Conservation (phyloP, 1,140 invertebrate genomes). For the Elysia chlorotica region DNA sequence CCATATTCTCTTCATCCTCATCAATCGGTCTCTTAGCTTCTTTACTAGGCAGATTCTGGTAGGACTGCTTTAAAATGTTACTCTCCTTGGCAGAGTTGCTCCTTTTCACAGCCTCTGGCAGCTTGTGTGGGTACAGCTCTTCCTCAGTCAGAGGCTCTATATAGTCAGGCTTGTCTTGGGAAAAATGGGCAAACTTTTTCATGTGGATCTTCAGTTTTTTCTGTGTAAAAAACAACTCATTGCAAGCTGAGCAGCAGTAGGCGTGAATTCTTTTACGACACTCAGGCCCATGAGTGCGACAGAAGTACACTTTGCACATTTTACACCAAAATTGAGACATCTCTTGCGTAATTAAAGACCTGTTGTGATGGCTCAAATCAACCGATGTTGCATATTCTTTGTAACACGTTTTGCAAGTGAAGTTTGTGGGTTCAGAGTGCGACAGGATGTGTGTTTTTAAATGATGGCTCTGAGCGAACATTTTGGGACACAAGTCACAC, state of each 20-base stretch:
- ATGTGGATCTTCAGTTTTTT: constrained; percentile 20
- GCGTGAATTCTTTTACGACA: constrained; percentile 9
- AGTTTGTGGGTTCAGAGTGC: constrained; percentile 17
- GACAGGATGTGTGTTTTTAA: constrained; percentile 21
- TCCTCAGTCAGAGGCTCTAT: constrained; percentile 11
- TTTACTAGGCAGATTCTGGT: background rate
- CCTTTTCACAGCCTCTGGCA: background rate
- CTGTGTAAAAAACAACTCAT: constrained; percentile 17
- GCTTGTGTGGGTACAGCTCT: constrained; percentile 7
- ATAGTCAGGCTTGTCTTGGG: constrained; percentile 1
- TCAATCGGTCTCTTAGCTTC: background rate
- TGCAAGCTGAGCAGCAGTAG: constrained; percentile 14
- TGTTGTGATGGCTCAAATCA: constrained; percentile 12
- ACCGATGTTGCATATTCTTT: constrained; percentile 4
- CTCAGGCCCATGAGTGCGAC: background rate
- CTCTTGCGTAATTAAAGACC: constrained; percentile 7
- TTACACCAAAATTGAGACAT: constrained; percentile 14
- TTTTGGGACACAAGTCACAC: constrained; percentile 22
- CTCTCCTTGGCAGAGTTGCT: background rate
- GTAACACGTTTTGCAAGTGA: constrained; percentile 18
- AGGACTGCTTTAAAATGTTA: background rate
- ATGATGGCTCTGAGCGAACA: constrained; percentile 24
- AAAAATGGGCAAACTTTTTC: constrained; percentile 21
- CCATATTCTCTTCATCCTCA: background rate
- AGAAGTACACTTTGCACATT: constrained; percentile 20